Evolutionary conservation across 1,140 invertebrate species (phyloP).

Genomic region (Conus ventricosus): DNA sequence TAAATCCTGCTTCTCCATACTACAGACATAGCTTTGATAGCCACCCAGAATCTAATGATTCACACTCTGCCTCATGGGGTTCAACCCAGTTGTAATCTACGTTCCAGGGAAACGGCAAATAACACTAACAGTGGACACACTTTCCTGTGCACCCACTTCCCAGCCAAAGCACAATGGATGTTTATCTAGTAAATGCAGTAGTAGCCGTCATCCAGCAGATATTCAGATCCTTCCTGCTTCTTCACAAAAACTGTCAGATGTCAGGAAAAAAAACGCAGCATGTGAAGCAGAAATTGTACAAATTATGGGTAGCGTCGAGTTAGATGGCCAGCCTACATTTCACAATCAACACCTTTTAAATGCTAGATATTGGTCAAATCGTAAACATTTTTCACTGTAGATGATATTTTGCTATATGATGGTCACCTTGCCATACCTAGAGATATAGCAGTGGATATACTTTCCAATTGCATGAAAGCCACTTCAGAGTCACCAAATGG

Average conservation of each 20-base stretch:
- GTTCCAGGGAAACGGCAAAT: slow-evolving; percentile 49
- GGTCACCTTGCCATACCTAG: not conserved
- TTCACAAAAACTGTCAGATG: not conserved
- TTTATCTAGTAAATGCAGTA: not conserved
- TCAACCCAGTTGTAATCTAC: slow-evolving; percentile 28
- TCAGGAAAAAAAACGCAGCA: not conserved
- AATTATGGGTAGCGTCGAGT: not conserved
- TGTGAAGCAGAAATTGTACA: not conserved
- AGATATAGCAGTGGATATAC: slow-evolving; percentile 24
- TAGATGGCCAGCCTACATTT: not conserved
- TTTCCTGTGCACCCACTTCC: slow-evolving; percentile 37
- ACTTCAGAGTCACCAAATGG: slow-evolving; percentile 37
- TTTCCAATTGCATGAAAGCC: slow-evolving; percentile 41
- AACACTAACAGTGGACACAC: slow-evolving; percentile 45
- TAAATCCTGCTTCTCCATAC: slow-evolving; percentile 57
- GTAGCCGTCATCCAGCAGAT: not conserved
- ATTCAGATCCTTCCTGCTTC: slow-evolving; percentile 13
- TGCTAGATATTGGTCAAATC: slow-evolving; percentile 9
- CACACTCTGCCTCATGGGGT: slow-evolving; percentile 42
- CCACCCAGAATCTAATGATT: slow-evolving; percentile 46
- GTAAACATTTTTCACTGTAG: not conserved
- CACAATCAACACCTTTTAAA: not conserved
- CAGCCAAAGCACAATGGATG: not conserved
- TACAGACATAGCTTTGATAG: slow-evolving; percentile 28
- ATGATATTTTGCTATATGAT: not conserved